Evolutionary conservation across 1,140 invertebrate species (phyloP).

Genomic region (Pseudomyrmex concolor): DNA sequence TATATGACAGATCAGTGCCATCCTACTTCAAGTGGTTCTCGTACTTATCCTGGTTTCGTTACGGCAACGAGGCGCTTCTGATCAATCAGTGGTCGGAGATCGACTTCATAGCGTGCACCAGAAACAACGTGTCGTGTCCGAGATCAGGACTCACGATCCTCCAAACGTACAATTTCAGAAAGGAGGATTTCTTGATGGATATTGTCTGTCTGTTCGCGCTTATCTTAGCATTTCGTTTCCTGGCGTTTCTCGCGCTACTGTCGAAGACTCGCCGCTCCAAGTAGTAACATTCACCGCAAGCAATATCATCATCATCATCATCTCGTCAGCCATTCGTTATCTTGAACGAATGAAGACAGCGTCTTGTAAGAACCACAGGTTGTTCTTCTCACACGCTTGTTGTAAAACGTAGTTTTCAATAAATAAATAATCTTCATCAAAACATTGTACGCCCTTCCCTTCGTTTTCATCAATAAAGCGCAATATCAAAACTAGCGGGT

Average conservation of each 20-base stretch:
- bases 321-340: neutral
- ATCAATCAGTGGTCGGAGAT: slow-evolving; percentile 96
- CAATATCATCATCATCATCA: neutral
- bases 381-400: neutral
- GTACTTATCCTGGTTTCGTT: slow-evolving; percentile 97
- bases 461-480: too few species aligned
- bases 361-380: neutral
- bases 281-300: neutral
- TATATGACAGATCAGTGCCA: slow-evolving; percentile 90
- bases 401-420: neutral
- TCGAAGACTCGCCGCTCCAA: slow-evolving; percentile 85
- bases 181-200: slow-evolving; percentile 90
- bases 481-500: too few species aligned
- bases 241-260: slow-evolving; percentile 91
- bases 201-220: slow-evolving; percentile 89
- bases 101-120: slow-evolving; percentile 89
- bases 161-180: slow-evolving; percentile 91
- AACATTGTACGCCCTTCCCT: neutral
- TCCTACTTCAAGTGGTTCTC: slow-evolving; percentile 95
- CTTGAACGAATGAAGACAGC: neutral
- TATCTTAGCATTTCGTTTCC: slow-evolving; percentile 90
- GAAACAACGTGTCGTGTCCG: slow-evolving; percentile 90
- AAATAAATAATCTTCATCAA: slow-evolving; percentile 34
- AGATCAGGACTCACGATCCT: slow-evolving; percentile 91
- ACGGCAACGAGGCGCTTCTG: slow-evolving; percentile 96